Evolutionary conservation across 2,113 vertebrate species (phyloP).

Genomic region (Leucopsar rothschildi): DNA sequence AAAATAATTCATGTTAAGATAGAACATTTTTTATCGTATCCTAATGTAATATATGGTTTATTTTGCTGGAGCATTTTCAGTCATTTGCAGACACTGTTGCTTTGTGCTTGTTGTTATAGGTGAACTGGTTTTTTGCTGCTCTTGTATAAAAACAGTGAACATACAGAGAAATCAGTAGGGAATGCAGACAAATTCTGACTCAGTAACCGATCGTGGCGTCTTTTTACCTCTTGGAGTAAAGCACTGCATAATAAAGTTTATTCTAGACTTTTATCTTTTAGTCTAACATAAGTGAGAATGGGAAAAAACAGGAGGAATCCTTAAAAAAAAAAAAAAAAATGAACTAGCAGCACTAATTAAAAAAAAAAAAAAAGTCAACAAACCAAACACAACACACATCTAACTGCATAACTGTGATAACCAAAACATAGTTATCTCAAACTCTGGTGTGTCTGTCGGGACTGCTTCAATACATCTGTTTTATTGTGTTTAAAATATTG

Average conservation of each 20-base stretch:
- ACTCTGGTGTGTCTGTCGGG: neutral
- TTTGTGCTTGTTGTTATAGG: neutral
- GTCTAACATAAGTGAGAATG: neutral
- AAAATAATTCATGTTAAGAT: neutral
- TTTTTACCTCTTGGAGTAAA: neutral
- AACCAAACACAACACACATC: neutral
- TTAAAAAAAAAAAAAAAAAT: neutral
- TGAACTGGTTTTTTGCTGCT: neutral
- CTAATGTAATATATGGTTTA: neutral
- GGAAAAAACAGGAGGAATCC: neutral
- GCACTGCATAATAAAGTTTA: neutral
- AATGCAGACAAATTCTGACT: neutral
- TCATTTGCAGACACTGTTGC: neutral
- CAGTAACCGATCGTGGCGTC: neutral
- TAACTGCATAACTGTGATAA: neutral
- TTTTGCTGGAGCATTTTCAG: neutral
- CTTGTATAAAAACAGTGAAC: neutral
- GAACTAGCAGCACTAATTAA: neutral
- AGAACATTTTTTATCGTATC: neutral
- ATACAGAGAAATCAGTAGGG: neutral
- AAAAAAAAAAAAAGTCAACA: neutral
- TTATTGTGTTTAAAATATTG: slow-evolving; percentile 18
- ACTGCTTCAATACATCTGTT: neutral
- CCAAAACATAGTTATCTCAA: neutral
- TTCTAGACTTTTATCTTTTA: neutral